Conservation (phyloP, 2,888 invertebrate genomes). For the Phengaris arion region DNA sequence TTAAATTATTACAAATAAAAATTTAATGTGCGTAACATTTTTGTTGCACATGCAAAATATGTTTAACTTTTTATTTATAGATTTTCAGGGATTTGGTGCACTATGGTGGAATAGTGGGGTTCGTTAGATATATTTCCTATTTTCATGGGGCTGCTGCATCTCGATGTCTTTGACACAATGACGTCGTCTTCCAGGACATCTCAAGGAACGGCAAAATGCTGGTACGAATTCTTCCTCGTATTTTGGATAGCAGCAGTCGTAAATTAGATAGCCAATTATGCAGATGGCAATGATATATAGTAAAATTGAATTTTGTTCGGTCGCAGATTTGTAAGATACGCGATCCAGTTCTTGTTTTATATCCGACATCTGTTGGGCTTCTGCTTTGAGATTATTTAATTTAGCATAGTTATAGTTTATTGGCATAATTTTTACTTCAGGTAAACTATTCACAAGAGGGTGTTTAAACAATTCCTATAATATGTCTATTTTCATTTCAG, state of each 20-base stretch:
- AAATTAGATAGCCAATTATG: conserved; percentile 18
- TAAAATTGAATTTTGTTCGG: background rate
- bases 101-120: too few relatives aligned
- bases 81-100: too few relatives aligned
- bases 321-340: background rate
- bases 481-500: background rate
- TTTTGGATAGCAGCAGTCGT: conserved; percentile 3
- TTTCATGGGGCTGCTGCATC: too few relatives aligned
- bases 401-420: conserved; percentile 6
- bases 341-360: conserved; percentile 16
- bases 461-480: background rate
- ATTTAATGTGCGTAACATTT: too few relatives aligned
- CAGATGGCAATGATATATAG: conserved; percentile 6
- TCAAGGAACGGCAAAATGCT: background rate
- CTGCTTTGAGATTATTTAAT: conserved; percentile 8
- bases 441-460: background rate
- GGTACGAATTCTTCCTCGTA: background rate
- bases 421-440: background rate
- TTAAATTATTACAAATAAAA: too few relatives aligned
- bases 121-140: too few relatives aligned
- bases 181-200: background rate
- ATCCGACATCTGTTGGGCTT: conserved; percentile 8
- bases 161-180: too few relatives aligned
- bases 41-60: too few relatives aligned
- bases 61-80: too few relatives aligned